Evolutionary conservation across 1,140 invertebrate species (phyloP).

Genomic region (Philotrypesis tridentata): DNA sequence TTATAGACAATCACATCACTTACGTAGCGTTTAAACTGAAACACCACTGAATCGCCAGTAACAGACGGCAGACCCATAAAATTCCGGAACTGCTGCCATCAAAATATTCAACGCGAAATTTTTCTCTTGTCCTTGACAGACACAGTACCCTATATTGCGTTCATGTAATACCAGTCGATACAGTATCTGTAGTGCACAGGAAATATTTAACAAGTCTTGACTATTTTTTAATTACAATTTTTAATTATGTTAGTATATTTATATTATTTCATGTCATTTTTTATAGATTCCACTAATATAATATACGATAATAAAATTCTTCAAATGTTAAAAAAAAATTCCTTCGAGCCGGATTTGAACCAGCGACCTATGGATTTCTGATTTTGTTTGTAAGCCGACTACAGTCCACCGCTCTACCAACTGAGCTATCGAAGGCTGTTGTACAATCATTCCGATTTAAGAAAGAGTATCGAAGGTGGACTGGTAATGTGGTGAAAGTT

Average conservation of each 20-base stretch:
- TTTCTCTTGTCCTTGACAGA: background rate
- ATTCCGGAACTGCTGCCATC: background rate
- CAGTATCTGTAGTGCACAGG: too few species aligned
- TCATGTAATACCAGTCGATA: background rate
- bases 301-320: background rate
- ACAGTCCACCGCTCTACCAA: slow-evolving; percentile 93
- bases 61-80: background rate
- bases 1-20: too few species aligned
- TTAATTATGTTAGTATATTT: too few species aligned
- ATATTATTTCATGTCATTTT: background rate
- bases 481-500: too few species aligned
- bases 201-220: too few species aligned
- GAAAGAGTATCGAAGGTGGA: too few species aligned
- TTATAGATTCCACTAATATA: background rate
- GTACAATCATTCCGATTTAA: too few species aligned
- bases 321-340: slow-evolving; percentile 31
- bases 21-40: too few species aligned
- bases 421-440: slow-evolving; percentile 85
- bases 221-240: too few species aligned
- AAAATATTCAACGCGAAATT: background rate
- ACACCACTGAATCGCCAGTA: background rate
- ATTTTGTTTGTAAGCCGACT: slow-evolving; percentile 69
- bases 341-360: slow-evolving; percentile 70
- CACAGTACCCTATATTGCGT: background rate
- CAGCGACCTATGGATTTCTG: slow-evolving; percentile 66